Percentiles rank a stretch among this genome's conserved stretches.
These are phyloP conservation scores for Sepioteuthis lessoniana DNA, from an alignment of 2,888 invertebrate genomes.

Conservation along the genomic window DNA sequence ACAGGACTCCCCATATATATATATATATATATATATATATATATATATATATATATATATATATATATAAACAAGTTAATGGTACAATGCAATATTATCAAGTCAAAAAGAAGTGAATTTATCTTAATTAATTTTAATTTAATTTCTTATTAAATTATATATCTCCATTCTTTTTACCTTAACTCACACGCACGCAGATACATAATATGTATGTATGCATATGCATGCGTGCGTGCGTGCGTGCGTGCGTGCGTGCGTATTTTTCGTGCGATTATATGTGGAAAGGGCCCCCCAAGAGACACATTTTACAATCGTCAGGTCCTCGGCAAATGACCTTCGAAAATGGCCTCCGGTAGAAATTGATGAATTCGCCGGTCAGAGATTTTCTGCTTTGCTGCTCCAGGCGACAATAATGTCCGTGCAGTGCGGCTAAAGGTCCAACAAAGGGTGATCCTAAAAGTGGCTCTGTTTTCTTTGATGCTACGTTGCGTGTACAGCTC, in stretches of 20 bases:
- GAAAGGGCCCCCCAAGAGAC: background rate
- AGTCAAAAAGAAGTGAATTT: too few relatives aligned
- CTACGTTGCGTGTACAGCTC: conserved; percentile 11
- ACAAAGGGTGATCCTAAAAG: conserved; percentile 13
- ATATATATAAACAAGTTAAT: background rate
- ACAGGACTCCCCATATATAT: background rate
- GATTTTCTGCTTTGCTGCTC: conserved; percentile 13
- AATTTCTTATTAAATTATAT: too few relatives aligned
- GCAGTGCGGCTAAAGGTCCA: background rate
- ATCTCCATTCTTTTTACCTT: too few relatives aligned
- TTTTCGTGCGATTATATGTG: background rate
- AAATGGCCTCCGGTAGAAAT: conserved; percentile 18
- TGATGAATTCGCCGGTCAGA: conserved; percentile 33
- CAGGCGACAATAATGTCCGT: conserved; percentile 14
- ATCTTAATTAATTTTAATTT: too few relatives aligned
- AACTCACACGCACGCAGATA: too few relatives aligned
- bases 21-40: background rate
- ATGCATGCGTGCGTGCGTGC: too few relatives aligned
- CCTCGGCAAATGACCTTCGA: conserved; percentile 11
- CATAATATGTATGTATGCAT: too few relatives aligned
- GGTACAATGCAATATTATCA: too few relatives aligned
- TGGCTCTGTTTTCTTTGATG: conserved; percentile 20
- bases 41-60: background rate
- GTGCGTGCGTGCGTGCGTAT: too few relatives aligned
- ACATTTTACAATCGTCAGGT: conserved; percentile 20